These are phyloP conservation scores for Turdus rufiventris DNA, from an alignment of 2,113 vertebrate species.

Conservation along the genomic window DNA sequence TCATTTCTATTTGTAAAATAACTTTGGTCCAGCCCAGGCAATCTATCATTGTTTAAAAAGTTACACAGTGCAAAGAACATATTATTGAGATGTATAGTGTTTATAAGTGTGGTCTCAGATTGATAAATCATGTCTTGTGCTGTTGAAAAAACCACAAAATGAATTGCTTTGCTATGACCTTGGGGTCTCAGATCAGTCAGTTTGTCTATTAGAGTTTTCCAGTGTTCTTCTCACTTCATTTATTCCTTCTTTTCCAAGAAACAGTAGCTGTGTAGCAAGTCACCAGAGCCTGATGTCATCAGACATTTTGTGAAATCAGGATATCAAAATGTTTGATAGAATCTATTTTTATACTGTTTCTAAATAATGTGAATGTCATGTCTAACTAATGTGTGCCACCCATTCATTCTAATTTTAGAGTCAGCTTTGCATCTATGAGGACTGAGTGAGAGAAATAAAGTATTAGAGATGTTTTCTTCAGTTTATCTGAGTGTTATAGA, in stretches of 20 bases:
- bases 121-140: constrained; percentile 76
- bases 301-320: constrained; percentile 51
- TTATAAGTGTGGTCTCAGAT: constrained; percentile 65
- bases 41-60: constrained; percentile 73
- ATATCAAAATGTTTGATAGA: constrained; percentile 51
- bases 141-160: constrained; percentile 69
- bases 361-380: constrained; percentile 62
- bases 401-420: constrained; percentile 70
- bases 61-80: constrained; percentile 69
- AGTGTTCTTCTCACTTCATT: constrained; percentile 74
- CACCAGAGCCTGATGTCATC: constrained; percentile 48
- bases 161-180: constrained; percentile 75
- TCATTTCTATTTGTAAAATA: constrained; percentile 64
- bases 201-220: constrained; percentile 72
- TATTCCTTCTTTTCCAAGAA: constrained; percentile 63
- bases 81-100: constrained; percentile 80
- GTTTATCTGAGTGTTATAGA: background rate
- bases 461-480: background rate
- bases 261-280: constrained; percentile 26
- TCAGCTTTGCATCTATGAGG: constrained; percentile 39
- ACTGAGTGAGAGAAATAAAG: constrained; percentile 4
- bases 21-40: constrained; percentile 29
- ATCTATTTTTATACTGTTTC: constrained; percentile 56
- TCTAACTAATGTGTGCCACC: constrained; percentile 44
- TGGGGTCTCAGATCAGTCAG: constrained; percentile 71